Base-by-base conservation (phyloP, 2,888 invertebrate species). In the Tupiocoris notatus region DNA sequence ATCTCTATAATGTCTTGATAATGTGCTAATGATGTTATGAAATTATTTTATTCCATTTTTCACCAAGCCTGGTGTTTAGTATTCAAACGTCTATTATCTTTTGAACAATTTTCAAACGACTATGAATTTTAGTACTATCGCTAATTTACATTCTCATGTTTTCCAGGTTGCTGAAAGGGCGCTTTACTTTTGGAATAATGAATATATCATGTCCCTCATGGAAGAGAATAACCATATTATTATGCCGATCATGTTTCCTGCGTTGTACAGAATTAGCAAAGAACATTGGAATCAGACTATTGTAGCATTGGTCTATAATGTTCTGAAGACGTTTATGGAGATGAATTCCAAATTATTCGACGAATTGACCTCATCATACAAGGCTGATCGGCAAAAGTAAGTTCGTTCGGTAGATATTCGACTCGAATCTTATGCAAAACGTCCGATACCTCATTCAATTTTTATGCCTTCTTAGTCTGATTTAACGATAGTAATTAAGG, bases 201-300 rank as follows among this genome's bases (percentile, higher is more conserved):
- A 99, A 88, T 99, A 99, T 86, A 96, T 99, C 83, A 93, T 98
- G 92, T 96, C 96, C 80, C 88, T 99, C 86, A 98, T 99, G 88
- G 96, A 97, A 85, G 98, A 99, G 85, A 98, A 98, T 87, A 97
- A 96, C 85, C 92, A 93, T 85, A 93, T 95, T 83, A 97, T 99
- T 84, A 94, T 99, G 92, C 98, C 98, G 82, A 98, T 99, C 82
- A 98, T 99, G 97, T 99, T 99, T 88, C 98, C 98, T 80, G 96
- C 98, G 81, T 88, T 99, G 83, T 99, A 99, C 87, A 94, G 96
- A 84, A 97, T 97, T 86, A 96, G 96, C 85, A 98, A 98, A 89
- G 97, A 98, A 86, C 99, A 99, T 87, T 99, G 99, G 99, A 99
- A 99, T 88, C 98, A 98, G 87, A 99, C 98, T 80, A 99, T 99